phyloP scores from a whole-genome alignment of 2,797 vertebrate species.

The Thripadectes ignobilis region DNA sequence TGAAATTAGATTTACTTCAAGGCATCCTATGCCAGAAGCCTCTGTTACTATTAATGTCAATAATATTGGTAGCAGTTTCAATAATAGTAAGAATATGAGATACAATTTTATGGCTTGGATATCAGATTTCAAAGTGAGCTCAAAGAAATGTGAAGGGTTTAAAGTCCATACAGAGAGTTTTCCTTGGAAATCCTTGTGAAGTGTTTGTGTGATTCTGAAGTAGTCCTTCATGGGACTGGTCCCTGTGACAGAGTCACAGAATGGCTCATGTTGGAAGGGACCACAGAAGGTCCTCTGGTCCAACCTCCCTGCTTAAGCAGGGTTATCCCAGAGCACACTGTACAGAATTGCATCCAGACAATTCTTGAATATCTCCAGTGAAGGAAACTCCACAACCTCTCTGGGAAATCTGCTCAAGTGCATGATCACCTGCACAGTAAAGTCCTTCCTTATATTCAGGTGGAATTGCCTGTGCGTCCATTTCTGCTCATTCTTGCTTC shows the following conservation, averaged over 20 bases:
- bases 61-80: background rate
- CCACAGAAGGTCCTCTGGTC: background rate
- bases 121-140: background rate
- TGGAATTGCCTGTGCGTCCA: background rate
- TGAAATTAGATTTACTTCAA: conserved; percentile 30
- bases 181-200: background rate
- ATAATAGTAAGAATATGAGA: background rate
- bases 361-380: background rate
- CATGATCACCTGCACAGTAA: background rate
- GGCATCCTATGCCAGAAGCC: background rate
- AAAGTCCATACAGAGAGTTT: background rate
- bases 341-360: background rate
- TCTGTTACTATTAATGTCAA: background rate
- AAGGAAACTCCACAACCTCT: background rate
- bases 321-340: background rate
- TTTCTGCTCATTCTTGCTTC: background rate
- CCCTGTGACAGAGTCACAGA: background rate
- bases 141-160: background rate
- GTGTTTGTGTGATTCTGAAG: background rate
- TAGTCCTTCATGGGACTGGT: background rate
- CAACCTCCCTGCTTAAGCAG: background rate
- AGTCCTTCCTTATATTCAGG: background rate
- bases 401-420: background rate
- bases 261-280: background rate
- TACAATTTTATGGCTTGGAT: background rate